Conservation (phyloP, 2,797 vertebrate genomes). For the Mormyrops boulengeri region DNA sequence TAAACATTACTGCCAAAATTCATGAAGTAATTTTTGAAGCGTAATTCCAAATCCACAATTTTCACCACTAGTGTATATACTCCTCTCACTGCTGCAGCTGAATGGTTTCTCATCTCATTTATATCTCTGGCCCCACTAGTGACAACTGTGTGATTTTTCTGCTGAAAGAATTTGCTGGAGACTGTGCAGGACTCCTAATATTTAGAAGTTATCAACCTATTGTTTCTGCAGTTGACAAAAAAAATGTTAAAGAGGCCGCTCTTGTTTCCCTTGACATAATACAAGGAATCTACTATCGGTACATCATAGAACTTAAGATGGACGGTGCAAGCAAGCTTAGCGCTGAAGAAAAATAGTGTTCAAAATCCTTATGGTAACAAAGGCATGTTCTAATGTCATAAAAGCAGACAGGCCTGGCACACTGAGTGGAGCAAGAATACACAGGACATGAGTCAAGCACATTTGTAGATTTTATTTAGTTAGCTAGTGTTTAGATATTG, state of each 20-base stretch:
- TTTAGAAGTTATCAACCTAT: background rate
- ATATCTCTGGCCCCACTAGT: background rate
- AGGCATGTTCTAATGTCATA: background rate
- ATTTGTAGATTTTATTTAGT: slow-evolving; percentile 92
- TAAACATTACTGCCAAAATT: background rate
- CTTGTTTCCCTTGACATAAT: background rate
- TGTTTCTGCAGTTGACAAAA: background rate
- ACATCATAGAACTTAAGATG: background rate
- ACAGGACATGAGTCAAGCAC: background rate
- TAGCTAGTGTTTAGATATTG: slow-evolving; percentile 74
- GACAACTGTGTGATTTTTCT: background rate
- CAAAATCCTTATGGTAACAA: background rate
- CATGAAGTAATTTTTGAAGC: background rate
- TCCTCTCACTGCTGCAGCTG: background rate
- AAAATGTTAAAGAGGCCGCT: background rate
- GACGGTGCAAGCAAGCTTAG: background rate
- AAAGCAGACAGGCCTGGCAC: background rate
- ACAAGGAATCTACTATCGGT: background rate
- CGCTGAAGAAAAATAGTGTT: background rate
- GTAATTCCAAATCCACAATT: background rate
- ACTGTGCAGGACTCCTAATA: background rate
- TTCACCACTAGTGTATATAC: background rate
- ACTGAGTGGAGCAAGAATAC: background rate
- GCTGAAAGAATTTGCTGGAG: background rate
- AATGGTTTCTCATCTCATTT: background rate